Evolutionary conservation across 2,888 invertebrate genomes (phyloP), one percentile per base, ranked within the genome.

Genomic region (Pediacus dermestoides): DNA sequence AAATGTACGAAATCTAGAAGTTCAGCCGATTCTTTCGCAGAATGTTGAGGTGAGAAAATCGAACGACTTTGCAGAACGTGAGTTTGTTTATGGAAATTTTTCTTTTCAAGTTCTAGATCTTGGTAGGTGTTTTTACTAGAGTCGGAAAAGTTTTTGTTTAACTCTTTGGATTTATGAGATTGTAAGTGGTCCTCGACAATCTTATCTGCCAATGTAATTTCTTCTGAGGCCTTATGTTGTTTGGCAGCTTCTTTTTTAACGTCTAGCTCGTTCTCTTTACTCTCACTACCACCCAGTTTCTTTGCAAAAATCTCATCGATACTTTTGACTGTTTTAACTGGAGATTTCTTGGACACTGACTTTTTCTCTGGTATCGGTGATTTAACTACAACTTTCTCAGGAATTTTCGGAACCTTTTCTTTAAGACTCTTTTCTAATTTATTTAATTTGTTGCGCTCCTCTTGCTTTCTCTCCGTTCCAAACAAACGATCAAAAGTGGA

Each of bases 41-140:
- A 78, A 21, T 78, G 76, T 45, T 81, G 82, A 2, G 85, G 85
- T 1, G 85, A 85, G 64, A 84, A 85, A 62, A 85, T 80, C 0
- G 82, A 80, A 34, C 80, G 74, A 55, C 75, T 78, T 7, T 75
- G 71, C 50, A 70, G 71, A 10, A 50, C 53, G 40, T 56, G 52
- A 6, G 42, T 11, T 28, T 12, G 14, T 45, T 61, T 51, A 41
- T 49, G 49, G 8, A 13, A 13, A 27, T 48, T 53, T 28, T 55
- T 54, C 1, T 33, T 21, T n/a, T 57, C 55, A 2, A 52, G 40
- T 11, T 53, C 37, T 36, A 11, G 16, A 23, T 13, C 53, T 26
- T 40, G 45, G 3, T 48, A 22, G 9, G 41, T 31, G 3, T 44
- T 42, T 40, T 54, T 55, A n/a, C 39, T 28, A 9, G 46, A 16